These are phyloP conservation scores for Chrysotoxum bicinctum DNA, from an alignment of 2,888 invertebrate species.

Conservation along the genomic window DNA sequence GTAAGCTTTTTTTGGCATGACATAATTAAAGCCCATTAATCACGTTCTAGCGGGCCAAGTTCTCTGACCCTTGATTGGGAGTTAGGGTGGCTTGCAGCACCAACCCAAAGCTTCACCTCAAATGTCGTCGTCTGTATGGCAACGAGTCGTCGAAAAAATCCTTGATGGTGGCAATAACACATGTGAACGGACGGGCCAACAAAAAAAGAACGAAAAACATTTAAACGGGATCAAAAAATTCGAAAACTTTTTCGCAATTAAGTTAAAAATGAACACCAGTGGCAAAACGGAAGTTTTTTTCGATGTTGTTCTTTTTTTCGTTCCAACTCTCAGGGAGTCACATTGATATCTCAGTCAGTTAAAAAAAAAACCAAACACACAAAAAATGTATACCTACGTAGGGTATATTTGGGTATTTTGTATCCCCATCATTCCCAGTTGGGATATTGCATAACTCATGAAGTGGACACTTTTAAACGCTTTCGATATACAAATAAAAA, in stretches of 20 bases:
- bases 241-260: constrained; percentile 70
- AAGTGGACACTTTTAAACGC: constrained; percentile 61
- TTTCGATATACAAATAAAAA: constrained; percentile 49
- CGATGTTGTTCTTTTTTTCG: neutral
- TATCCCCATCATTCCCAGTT: constrained; percentile 33
- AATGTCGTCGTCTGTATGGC: constrained; percentile 7
- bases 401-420: constrained; percentile 2
- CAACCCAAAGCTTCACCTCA: constrained; percentile 13
- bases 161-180: constrained; percentile 70
- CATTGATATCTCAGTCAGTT: constrained; percentile 55
- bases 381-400: neutral
- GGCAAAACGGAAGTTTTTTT: constrained; percentile 25
- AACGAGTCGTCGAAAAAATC: neutral
- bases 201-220: constrained; percentile 15
- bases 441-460: constrained; percentile 69
- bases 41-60: constrained; percentile 80
- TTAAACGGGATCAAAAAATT: constrained; percentile 38
- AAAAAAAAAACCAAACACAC: constrained; percentile 9
- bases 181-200: constrained; percentile 43
- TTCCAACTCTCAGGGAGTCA: constrained; percentile 23
- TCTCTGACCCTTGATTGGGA: constrained; percentile 52
- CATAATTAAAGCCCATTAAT: constrained; percentile 82
- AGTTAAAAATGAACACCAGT: constrained; percentile 69
- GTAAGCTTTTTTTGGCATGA: constrained; percentile 75
- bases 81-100: neutral